Percentiles rank a stretch among this genome's conserved stretches.
Conservation (phyloP, 1,140 invertebrate genomes). For the Formica exsecta region DNA sequence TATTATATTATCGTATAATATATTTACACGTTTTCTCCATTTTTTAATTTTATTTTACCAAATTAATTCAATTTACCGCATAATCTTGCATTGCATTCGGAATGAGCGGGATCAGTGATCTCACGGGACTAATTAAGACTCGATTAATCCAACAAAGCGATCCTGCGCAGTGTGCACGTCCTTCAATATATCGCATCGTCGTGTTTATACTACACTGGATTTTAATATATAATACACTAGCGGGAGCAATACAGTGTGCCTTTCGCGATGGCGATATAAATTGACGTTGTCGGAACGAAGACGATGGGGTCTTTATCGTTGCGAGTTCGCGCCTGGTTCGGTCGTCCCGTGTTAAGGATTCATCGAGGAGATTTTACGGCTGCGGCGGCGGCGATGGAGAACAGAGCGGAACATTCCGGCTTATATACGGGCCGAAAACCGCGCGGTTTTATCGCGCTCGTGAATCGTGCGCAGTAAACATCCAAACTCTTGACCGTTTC, state of each 20-base stretch:
- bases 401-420: constrained; percentile 53
- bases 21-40: too few relatives aligned
- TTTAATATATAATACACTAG: background rate
- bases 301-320: constrained; percentile 39
- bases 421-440: constrained; percentile 29
- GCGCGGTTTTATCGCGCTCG: constrained; percentile 65
- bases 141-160: background rate
- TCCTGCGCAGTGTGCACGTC: background rate
- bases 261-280: constrained; percentile 53
- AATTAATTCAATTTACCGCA: background rate
- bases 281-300: constrained; percentile 24
- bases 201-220: background rate
- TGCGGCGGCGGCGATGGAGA: background rate
- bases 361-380: constrained; percentile 55
- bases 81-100: background rate
- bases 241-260: constrained; percentile 10
- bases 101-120: background rate
- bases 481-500: constrained; percentile 38
- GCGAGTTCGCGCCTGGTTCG: background rate
- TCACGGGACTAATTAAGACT: background rate
- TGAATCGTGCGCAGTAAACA: constrained; percentile 65
- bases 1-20: too few relatives aligned
- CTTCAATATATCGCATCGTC: background rate
- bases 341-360: constrained; percentile 53
- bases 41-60: background rate